Evolutionary conservation across 37 sponge, comb jelly and placozoan species (phyloP).

Genomic region (Aplysina aerophoba): DNA sequence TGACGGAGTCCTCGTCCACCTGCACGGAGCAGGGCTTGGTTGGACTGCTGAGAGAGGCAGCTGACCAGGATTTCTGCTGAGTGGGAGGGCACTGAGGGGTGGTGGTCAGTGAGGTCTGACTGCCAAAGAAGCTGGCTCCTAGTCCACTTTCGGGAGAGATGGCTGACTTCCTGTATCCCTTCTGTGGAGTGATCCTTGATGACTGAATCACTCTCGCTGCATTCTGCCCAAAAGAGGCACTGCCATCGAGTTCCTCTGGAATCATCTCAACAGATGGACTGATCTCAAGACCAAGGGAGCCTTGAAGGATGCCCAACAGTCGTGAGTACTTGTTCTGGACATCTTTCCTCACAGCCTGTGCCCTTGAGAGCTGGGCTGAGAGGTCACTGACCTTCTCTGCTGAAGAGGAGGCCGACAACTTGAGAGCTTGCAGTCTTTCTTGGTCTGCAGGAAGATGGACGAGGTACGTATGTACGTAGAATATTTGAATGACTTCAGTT

Average conservation of each 20-base stretch:
- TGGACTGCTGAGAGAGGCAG: not conserved
- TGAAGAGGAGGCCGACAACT: not conserved
- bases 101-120: not conserved
- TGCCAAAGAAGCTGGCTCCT: constrained; percentile 30
- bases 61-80: not conserved
- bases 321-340: constrained; percentile 28
- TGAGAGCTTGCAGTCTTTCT: not conserved
- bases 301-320: constrained; percentile 50
- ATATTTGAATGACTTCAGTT: too few species aligned
- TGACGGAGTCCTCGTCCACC: constrained; percentile 18
- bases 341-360: not conserved
- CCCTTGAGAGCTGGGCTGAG: constrained; percentile 13
- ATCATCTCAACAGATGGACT: not conserved
- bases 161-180: not conserved
- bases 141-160: constrained; percentile 52
- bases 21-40: not conserved
- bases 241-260: not conserved
- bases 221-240: not conserved
- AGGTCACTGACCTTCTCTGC: constrained; percentile 9
- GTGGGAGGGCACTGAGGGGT: not conserved
- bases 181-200: not conserved
- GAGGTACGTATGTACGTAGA: too few species aligned
- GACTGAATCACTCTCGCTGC: not conserved
- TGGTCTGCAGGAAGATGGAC: not conserved
- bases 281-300: constrained; percentile 43